Conservation (phyloP, 2,113 vertebrate genomes). For the Neomonachus schauinslandi region DNA sequence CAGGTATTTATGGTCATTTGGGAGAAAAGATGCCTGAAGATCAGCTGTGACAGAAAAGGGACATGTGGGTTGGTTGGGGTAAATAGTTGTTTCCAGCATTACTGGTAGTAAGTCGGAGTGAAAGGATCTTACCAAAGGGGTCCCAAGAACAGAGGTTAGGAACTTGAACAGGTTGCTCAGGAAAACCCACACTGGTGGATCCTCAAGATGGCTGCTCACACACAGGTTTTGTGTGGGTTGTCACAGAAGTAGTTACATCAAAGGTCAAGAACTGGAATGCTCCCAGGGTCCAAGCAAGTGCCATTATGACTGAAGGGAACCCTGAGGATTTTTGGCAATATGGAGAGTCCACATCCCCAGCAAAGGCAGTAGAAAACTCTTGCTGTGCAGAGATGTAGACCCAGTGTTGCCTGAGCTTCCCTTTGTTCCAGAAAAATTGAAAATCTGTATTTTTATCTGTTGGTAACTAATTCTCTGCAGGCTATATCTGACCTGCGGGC, state of each 20-base stretch:
- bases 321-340: background rate
- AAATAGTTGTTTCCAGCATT: background rate
- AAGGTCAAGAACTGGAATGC: slow-evolving; percentile 17
- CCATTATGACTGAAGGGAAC: background rate
- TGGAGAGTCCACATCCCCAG: background rate
- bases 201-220: background rate
- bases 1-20: background rate
- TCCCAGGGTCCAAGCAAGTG: background rate
- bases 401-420: background rate
- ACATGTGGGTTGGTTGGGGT: background rate
- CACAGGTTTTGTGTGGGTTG: background rate
- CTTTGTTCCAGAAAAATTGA: background rate
- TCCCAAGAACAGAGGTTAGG: background rate
- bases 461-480: background rate
- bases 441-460: slow-evolving; percentile 38
- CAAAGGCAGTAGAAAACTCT: background rate
- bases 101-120: background rate
- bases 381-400: background rate
- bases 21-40: background rate
- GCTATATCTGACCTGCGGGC: background rate
- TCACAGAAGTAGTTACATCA: background rate
- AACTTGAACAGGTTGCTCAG: background rate
- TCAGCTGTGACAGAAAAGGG: background rate
- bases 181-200: background rate
- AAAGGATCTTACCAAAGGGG: background rate